A percentile compares a stretch with the other conserved stretches of the same genome.
These are phyloP conservation scores for Struthio camelus DNA, from an alignment of 2,113 vertebrate genomes.

Conservation along the genomic window DNA sequence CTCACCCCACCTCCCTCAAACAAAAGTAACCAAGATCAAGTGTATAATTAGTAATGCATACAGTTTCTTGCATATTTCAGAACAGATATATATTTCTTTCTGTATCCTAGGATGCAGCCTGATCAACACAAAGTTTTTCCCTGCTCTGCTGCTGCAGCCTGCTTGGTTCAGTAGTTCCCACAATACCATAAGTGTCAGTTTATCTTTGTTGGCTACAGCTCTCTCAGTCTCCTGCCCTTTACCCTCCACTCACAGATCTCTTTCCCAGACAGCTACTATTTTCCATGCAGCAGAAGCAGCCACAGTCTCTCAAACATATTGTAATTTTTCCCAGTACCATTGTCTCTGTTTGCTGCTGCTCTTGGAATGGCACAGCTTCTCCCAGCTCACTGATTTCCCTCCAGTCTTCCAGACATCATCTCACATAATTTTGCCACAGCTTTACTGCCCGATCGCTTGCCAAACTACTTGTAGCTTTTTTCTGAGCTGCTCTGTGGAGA, in stretches of 20 bases:
- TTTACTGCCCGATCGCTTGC: neutral
- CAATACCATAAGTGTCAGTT: neutral
- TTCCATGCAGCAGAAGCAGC: neutral
- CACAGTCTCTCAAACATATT: neutral
- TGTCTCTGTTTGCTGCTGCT: neutral
- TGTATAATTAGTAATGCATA: neutral
- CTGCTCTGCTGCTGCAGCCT: neutral
- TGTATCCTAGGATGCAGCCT: neutral
- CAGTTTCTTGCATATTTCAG: neutral
- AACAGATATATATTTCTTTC: neutral
- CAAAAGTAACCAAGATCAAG: neutral
- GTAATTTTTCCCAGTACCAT: neutral
- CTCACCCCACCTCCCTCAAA: neutral
- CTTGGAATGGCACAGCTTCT: constrained; percentile 28
- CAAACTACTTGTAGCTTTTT: neutral
- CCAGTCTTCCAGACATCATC: constrained; percentile 2
- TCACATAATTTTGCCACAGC: neutral
- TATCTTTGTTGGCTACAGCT: constrained; percentile 18
- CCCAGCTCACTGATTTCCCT: neutral
- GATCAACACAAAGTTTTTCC: neutral
- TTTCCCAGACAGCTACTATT: constrained; percentile 24
- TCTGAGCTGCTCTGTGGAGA: neutral
- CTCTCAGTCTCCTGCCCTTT: neutral
- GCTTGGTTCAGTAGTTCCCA: neutral
- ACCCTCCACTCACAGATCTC: neutral